phyloP scores from a whole-genome alignment of 1,140 invertebrate species.

The Schlechtendalia chinensis region DNA sequence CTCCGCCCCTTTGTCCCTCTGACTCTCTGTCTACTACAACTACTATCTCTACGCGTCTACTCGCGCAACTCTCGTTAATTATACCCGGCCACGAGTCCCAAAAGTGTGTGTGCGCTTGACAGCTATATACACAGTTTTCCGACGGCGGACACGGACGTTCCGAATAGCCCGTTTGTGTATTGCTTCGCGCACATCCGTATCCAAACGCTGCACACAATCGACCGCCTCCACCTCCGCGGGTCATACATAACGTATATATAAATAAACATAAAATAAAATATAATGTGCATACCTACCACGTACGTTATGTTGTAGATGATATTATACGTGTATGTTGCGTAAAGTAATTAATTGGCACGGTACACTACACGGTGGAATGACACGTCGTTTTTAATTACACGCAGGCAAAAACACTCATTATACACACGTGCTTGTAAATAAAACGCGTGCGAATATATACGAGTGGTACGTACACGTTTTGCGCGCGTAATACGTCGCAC shows the following conservation, averaged over 20 bases:
- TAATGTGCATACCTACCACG: not conserved
- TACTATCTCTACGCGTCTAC: too few relatives aligned
- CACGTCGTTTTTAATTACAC: slow-evolving; percentile 37
- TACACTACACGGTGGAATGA: slow-evolving; percentile 10
- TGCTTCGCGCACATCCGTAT: not conserved
- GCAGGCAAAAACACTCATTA: slow-evolving; percentile 28
- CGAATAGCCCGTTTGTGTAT: not conserved
- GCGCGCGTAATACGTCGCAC: too few relatives aligned
- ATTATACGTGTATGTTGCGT: slow-evolving; percentile 7
- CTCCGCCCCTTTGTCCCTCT: not conserved
- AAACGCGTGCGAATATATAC: not conserved
- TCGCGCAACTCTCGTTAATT: slow-evolving; percentile 27
- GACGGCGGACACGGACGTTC: slow-evolving; percentile 4
- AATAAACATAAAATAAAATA: not conserved
- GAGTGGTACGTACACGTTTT: not conserved
- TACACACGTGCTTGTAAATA: not conserved
- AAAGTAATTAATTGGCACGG: slow-evolving; percentile 38
- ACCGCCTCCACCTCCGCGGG: not conserved
- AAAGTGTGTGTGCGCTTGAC: slow-evolving; percentile 20
- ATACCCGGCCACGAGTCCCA: not conserved
- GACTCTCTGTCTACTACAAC: not conserved
- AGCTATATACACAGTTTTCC: slow-evolving; percentile 7
- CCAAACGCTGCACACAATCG: not conserved
- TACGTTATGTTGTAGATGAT: not conserved
- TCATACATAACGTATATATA: not conserved